These are phyloP conservation scores for Drosophila nikananu DNA, from an alignment of 1,140 invertebrate genomes.

Conservation along the genomic window DNA sequence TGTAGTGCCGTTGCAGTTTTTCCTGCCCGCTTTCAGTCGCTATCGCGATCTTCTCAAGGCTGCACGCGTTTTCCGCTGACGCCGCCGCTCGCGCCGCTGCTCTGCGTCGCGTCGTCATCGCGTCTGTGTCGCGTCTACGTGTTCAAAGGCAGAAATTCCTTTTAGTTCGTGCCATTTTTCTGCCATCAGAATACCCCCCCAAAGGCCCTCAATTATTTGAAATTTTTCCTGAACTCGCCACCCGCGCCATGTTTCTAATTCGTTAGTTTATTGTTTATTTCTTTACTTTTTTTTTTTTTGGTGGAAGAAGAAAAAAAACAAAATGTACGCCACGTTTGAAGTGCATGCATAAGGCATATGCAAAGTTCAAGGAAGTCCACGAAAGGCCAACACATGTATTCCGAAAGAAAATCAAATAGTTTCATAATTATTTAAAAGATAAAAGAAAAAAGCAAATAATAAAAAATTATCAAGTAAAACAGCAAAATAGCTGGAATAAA, in stretches of 20 bases:
- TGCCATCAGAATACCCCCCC: conserved; percentile 48
- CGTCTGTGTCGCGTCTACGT: conserved; percentile 66
- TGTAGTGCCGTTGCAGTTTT: conserved; percentile 7
- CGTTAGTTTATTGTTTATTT: conserved; percentile 1
- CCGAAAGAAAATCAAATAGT: conserved; percentile 4
- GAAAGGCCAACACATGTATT: conserved; percentile 23
- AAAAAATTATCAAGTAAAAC: neutral
- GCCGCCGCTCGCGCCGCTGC: conserved; percentile 30
- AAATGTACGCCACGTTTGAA: conserved; percentile 70
- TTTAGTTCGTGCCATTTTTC: conserved; percentile 61
- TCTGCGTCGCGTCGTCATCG: conserved; percentile 46
- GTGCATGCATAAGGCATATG: conserved; percentile 27
- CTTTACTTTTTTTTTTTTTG: conserved; percentile 17
- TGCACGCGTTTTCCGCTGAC: conserved; percentile 41
- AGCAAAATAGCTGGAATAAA: neutral
- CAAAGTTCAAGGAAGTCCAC: conserved; percentile 44
- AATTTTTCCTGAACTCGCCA: neutral
- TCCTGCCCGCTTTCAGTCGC: conserved; percentile 21
- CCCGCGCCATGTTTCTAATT: conserved; percentile 24
- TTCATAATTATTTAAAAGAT: conserved; percentile 1
- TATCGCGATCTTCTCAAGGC: conserved; percentile 62
- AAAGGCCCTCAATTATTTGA: conserved; percentile 5
- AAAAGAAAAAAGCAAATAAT: conserved; percentile 3
- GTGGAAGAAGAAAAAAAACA: conserved; percentile 12
- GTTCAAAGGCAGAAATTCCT: conserved; percentile 75